Evolutionary conservation across 2,797 vertebrate genomes (phyloP).

Genomic region (Gymnopithys bicolor): DNA sequence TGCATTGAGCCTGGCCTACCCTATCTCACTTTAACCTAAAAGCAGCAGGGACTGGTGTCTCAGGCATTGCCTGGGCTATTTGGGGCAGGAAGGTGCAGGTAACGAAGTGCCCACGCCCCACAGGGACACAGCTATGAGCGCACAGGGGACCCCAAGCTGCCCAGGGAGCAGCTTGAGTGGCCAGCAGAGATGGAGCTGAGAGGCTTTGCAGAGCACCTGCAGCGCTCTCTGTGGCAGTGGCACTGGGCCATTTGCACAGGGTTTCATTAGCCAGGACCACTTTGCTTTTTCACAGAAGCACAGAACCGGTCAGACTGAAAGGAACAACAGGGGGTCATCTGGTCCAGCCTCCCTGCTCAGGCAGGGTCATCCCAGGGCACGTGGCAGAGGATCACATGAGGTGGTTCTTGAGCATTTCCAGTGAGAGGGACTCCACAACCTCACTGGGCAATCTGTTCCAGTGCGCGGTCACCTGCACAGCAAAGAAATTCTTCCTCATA

Average conservation of each 20-base stretch:
- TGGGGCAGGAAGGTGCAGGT: neutral
- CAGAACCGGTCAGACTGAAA: neutral
- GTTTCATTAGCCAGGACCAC: neutral
- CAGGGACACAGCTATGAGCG: no score
- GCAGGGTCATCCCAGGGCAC: neutral
- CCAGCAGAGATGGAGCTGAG: neutral
- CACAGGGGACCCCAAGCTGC: neutral
- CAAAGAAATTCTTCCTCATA: neutral
- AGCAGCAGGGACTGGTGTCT: neutral
- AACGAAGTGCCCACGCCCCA: neutral
- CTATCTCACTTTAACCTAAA: neutral
- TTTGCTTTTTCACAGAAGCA: neutral
- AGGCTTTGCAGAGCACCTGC: no score
- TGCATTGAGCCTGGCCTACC: neutral
- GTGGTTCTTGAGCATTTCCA: neutral
- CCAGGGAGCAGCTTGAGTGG: no score
- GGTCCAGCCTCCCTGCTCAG: neutral
- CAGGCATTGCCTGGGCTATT: no score
- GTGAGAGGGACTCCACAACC: neutral
- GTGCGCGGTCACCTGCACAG: neutral
- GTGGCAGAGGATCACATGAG: neutral
- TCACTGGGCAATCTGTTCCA: neutral
- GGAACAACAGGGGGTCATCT: neutral
- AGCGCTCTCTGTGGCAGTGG: neutral
- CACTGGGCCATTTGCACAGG: rapidly evolving